phyloP scores from a whole-genome alignment of 1,140 invertebrate species.

The Ridgeia piscesae region DNA sequence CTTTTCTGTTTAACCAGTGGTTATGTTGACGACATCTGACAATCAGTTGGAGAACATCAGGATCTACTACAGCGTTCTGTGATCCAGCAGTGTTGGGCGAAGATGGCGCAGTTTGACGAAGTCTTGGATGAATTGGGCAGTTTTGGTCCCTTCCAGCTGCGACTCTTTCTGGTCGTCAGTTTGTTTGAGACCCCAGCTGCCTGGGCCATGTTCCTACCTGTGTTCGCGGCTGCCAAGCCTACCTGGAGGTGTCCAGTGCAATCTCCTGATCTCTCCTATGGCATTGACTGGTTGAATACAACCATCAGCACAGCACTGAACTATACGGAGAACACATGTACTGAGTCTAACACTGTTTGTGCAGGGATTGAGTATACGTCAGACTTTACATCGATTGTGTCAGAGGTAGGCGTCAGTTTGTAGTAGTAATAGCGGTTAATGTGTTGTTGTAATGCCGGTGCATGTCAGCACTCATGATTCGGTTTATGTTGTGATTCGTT shows the following conservation, averaged over 20 bases:
- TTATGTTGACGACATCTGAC: background rate
- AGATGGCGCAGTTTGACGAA: slow-evolving; percentile 37
- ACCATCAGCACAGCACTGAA: background rate
- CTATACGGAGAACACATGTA: background rate
- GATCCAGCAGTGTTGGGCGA: background rate
- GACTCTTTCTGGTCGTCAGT: slow-evolving; percentile 46
- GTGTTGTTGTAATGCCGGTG: too few species aligned
- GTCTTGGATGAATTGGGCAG: slow-evolving; percentile 39
- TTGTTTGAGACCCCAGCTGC: slow-evolving; percentile 47
- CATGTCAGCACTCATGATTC: too few species aligned
- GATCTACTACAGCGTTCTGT: background rate
- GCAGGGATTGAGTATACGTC: slow-evolving; percentile 19
- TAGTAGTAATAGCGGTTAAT: background rate
- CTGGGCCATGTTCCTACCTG: slow-evolving; percentile 48
- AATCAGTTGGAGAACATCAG: background rate
- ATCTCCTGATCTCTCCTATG: background rate
- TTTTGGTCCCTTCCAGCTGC: slow-evolving; percentile 44
- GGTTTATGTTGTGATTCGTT: too few species aligned
- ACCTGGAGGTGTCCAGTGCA: slow-evolving; percentile 30
- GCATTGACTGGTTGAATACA: background rate
- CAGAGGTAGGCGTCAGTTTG: background rate
- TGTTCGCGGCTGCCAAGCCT: slow-evolving; percentile 38
- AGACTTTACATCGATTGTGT: slow-evolving; percentile 22
- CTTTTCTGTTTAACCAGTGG: background rate
- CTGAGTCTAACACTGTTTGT: background rate